A percentile compares a stretch with the other conserved stretches of the same genome.
phyloP scores from a whole-genome alignment of 2,888 invertebrate genomes.

The Cryptus armator region DNA sequence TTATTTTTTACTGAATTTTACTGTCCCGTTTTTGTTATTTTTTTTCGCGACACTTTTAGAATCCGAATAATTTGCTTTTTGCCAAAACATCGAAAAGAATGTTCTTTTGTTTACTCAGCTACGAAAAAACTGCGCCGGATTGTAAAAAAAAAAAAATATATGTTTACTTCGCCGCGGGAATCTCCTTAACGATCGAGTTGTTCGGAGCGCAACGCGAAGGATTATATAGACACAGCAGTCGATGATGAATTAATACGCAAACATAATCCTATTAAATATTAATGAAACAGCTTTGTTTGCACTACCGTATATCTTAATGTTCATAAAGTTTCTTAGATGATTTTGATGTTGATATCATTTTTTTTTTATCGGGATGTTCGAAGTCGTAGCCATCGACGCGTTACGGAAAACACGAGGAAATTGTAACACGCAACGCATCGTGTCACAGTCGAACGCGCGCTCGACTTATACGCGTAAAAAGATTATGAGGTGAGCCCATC shows the following conservation, averaged over 20 bases:
- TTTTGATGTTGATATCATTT: conserved; percentile 21
- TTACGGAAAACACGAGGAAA: conserved; percentile 30
- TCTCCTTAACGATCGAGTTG: not conserved
- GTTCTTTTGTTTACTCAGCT: too few relatives aligned
- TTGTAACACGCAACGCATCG: conserved; percentile 41
- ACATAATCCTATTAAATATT: conserved; percentile 26
- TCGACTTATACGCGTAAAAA: conserved; percentile 15
- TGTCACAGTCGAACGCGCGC: conserved; percentile 42
- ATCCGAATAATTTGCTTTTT: too few relatives aligned
- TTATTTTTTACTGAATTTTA: too few relatives aligned
- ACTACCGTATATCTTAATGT: conserved; percentile 3
- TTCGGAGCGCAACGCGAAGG: not conserved
- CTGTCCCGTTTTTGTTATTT: too few relatives aligned
- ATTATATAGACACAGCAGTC: not conserved
- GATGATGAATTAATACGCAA: conserved; percentile 1
- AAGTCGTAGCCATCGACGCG: conserved; percentile 24
- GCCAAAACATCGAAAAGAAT: too few relatives aligned
- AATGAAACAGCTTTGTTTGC: conserved; percentile 10
- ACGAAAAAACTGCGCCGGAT: too few relatives aligned
- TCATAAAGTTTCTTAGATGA: conserved; percentile 12
- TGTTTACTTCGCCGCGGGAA: too few relatives aligned
- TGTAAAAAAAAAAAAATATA: too few relatives aligned
- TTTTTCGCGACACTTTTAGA: too few relatives aligned
- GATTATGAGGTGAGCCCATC: conserved; percentile 7
- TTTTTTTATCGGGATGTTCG: conserved; percentile 8